A percentile compares a stretch with the other conserved stretches of the same genome.
These are phyloP conservation scores for Copidosoma floridanum DNA, from an alignment of 1,140 invertebrate genomes.

Conservation along the genomic window DNA sequence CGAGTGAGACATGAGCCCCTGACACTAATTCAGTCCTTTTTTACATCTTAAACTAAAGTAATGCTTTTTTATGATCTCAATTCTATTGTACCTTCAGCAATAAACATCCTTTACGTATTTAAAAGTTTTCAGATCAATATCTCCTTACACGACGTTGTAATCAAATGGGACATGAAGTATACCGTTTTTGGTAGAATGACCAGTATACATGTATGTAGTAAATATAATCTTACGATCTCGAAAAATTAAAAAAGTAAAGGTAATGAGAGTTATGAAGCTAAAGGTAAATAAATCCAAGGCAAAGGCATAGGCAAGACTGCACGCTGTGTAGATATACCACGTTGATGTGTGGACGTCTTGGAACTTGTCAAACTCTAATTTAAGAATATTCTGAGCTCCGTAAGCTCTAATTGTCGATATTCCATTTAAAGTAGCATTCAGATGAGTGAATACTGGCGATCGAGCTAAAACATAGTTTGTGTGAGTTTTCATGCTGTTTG, in stretches of 20 bases:
- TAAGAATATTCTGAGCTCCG: conserved; percentile 71
- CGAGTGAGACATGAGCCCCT: too few species aligned
- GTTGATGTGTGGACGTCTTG: conserved; percentile 63
- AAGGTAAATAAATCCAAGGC: conserved; percentile 69
- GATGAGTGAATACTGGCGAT: conserved; percentile 80
- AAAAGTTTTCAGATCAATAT: too few species aligned
- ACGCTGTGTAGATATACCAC: conserved; percentile 66
- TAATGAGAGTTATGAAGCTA: conserved; percentile 61
- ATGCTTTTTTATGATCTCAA: too few species aligned
- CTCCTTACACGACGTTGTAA: too few species aligned
- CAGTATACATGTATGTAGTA: too few species aligned
- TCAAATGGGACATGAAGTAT: too few species aligned
- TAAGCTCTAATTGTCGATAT: conserved; percentile 86
- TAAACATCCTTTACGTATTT: too few species aligned
- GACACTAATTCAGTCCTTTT: too few species aligned
- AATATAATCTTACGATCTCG: conserved; percentile 13
- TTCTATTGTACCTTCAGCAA: too few species aligned
- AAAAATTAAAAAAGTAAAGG: conserved; percentile 58
- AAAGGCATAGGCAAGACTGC: conserved; percentile 67
- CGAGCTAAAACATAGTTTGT: conserved; percentile 59
- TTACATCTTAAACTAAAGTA: too few species aligned
- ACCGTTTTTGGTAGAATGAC: too few species aligned
- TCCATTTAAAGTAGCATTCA: conserved; percentile 83
- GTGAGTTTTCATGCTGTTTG: too few species aligned
- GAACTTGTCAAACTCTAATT: conserved; percentile 71